phyloP scores from a whole-genome alignment of 2,888 invertebrate genomes.

The Andrena flavipes region DNA sequence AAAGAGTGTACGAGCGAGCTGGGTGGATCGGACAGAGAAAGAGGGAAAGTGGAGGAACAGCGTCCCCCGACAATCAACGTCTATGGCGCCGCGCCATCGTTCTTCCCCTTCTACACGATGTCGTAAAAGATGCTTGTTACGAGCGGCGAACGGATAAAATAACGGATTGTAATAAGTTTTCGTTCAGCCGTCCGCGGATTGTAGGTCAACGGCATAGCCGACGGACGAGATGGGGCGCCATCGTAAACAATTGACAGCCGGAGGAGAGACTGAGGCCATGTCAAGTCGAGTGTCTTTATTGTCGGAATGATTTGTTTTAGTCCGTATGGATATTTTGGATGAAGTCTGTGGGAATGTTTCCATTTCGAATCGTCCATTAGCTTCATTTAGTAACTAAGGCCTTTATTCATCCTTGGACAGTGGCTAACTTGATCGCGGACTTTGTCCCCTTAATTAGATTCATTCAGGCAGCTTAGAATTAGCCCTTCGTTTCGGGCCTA shows the following conservation, averaged over 20 bases:
- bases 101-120: conserved; percentile 75
- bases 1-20: conserved; percentile 16
- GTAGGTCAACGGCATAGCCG: conserved; percentile 50
- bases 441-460: too few species aligned
- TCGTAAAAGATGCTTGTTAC: conserved; percentile 82
- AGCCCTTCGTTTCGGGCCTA: too few species aligned
- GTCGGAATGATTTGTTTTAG: background rate
- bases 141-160: conserved; percentile 77
- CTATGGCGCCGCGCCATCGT: conserved; percentile 79
- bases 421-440: too few species aligned
- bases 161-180: conserved; percentile 78
- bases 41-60: conserved; percentile 40
- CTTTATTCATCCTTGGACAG: too few species aligned
- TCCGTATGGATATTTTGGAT: too few species aligned
- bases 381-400: too few species aligned
- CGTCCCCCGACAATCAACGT: conserved; percentile 80
- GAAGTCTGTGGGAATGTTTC: too few species aligned
- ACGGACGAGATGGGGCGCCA: conserved; percentile 37
- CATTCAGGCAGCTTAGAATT: too few species aligned
- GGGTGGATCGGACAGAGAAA: conserved; percentile 2
- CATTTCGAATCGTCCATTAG: too few species aligned
- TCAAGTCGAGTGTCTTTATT: background rate
- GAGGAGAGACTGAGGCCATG: background rate
- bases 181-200: conserved; percentile 56
- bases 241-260: conserved; percentile 59